phyloP scores from a whole-genome alignment of 2,888 invertebrate species.

The Phyllotreta cruciferae region DNA sequence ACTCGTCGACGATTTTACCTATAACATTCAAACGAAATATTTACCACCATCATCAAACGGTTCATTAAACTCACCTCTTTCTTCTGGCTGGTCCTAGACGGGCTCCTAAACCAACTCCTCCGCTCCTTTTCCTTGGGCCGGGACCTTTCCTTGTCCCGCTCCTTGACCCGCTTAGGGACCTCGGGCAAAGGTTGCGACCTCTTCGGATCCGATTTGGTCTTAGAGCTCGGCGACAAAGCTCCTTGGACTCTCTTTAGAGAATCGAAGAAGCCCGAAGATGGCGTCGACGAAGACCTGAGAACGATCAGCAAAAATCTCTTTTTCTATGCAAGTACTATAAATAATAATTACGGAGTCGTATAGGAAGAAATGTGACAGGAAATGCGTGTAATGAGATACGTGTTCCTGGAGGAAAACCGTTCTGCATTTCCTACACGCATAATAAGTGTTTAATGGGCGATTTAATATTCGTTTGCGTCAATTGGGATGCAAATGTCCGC shows the following conservation, averaged over 20 bases:
- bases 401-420: constrained; percentile 14
- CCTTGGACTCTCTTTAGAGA: constrained; percentile 28
- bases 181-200: constrained; percentile 4
- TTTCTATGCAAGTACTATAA: no score
- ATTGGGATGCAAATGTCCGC: no score
- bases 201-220: constrained; percentile 25
- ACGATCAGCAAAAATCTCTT: not conserved
- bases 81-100: constrained; percentile 20
- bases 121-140: constrained; percentile 21
- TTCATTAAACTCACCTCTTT: constrained; percentile 30
- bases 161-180: constrained; percentile 5
- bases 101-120: constrained; percentile 33
- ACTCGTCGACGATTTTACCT: constrained; percentile 34
- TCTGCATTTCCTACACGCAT: constrained; percentile 10
- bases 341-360: constrained; percentile 7
- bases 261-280: constrained; percentile 17
- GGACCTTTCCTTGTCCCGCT: not conserved
- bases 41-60: not conserved
- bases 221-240: constrained; percentile 22
- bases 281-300: constrained; percentile 12
- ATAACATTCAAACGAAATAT: constrained; percentile 8
- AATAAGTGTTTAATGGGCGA: no score
- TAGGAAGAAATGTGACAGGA: constrained; percentile 12
- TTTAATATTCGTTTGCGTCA: no score
- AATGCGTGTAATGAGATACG: constrained; percentile 5